Percentiles rank a stretch among this genome's conserved stretches.
These are phyloP conservation scores for Acropora tenuis DNA, from an alignment of 64 coral and sea anemone species.

Conservation along the genomic window DNA sequence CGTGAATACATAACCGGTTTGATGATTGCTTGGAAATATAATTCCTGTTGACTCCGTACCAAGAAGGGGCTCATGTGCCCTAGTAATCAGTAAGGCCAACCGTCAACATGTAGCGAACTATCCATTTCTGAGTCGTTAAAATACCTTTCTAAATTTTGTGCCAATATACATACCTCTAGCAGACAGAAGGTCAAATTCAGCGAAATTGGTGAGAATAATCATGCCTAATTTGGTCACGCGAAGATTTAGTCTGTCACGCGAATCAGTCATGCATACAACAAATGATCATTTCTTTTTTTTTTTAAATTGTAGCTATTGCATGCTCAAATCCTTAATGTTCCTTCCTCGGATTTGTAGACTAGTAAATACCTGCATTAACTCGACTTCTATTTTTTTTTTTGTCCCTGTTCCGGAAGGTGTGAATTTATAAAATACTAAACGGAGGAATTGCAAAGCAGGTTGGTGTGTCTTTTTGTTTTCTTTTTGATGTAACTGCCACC, in stretches of 20 bases:
- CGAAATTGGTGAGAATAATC: not conserved
- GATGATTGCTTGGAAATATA: no score
- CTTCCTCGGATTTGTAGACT: not conserved
- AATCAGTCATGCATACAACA: not conserved
- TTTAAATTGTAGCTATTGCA: not conserved
- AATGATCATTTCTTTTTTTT: not conserved
- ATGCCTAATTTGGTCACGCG: not conserved
- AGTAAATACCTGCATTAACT: not conserved
- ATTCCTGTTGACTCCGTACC: no score
- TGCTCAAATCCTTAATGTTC: not conserved
- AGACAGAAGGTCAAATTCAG: no score
- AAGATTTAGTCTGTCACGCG: not conserved
- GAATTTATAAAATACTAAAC: not conserved
- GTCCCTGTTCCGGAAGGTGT: not conserved
- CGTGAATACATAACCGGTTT: no score
- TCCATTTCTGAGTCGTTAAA: no score
- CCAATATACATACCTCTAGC: no score
- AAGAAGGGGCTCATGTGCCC: no score
- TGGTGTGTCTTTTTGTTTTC: not conserved
- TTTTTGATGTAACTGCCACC: no score
- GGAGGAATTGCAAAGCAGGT: not conserved
- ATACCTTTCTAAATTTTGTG: no score
- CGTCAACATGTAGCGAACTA: no score
- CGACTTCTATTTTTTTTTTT: not conserved
- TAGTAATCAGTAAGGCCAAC: no score